These are phyloP conservation scores for Coturnix japonica DNA, from an alignment of 2,113 vertebrate genomes.

Conservation along the genomic window DNA sequence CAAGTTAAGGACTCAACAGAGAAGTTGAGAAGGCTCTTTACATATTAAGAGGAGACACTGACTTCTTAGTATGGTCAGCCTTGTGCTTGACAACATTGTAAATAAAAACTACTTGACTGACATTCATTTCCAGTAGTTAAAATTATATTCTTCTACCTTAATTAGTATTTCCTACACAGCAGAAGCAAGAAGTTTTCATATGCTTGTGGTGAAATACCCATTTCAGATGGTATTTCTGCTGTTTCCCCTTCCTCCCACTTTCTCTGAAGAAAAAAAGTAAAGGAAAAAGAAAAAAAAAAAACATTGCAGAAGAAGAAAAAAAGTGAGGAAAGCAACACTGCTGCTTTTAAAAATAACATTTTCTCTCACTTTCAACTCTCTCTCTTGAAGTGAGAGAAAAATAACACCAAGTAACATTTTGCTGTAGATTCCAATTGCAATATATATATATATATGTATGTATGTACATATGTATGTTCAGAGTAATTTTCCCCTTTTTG, in stretches of 20 bases:
- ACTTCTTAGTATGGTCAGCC: neutral
- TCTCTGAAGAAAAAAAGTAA: neutral
- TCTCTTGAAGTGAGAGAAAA: slow-evolving; percentile 25
- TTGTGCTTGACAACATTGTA: neutral
- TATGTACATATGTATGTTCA: neutral
- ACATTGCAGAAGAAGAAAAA: neutral
- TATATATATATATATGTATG: neutral
- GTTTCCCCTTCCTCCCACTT: neutral
- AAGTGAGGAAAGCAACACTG: slow-evolving; percentile 13
- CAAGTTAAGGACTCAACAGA: neutral
- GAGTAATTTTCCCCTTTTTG: neutral
- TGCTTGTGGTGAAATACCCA: neutral
- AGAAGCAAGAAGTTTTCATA: neutral
- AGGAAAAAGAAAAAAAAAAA: neutral
- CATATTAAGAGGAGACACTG: neutral
- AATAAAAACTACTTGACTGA: neutral
- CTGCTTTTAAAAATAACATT: slow-evolving; percentile 50
- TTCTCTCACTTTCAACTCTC: slow-evolving; percentile 35
- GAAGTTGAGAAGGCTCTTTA: too few species aligned
- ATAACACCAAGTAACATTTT: slow-evolving; percentile 17
- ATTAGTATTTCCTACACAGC: neutral
- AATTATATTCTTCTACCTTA: neutral
- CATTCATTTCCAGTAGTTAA: neutral
- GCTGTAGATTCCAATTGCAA: neutral
- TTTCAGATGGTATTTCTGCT: neutral